A percentile compares a stretch with the other conserved stretches of the same genome.
Conservation (phyloP, 1,140 invertebrate genomes). For the Aphidius gifuensis region DNA sequence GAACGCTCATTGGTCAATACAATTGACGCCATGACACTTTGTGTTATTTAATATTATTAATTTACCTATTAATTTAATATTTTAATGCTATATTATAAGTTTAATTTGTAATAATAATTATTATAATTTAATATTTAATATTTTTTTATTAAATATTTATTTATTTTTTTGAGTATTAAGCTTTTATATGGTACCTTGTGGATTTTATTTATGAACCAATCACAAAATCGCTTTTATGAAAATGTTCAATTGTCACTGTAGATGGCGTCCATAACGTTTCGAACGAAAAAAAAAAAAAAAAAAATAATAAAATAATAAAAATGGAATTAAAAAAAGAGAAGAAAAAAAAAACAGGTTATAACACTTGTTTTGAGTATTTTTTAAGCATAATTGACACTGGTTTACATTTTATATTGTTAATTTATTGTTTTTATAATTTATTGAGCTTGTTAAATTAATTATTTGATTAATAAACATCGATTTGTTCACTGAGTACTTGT, state of each 20-base stretch:
- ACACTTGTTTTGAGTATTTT: neutral
- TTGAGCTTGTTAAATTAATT: neutral
- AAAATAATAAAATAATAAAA: constrained; percentile 28
- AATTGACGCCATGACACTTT: constrained; percentile 34
- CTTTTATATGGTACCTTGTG: too few species aligned
- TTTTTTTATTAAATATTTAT: too few species aligned
- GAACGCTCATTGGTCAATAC: constrained; percentile 36
- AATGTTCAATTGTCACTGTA: constrained; percentile 32
- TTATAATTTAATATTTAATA: neutral
- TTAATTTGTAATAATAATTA: neutral
- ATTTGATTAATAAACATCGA: neutral
- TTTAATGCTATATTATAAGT: too few species aligned
- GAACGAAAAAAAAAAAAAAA: constrained; percentile 32
- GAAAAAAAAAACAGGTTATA: neutral
- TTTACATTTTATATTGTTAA: neutral
- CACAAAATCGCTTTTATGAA: neutral
- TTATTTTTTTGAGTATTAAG: too few species aligned
- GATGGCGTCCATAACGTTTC: constrained; percentile 38
- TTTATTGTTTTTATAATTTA: neutral
- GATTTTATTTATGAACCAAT: neutral
- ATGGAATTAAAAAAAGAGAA: neutral
- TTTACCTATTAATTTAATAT: too few species aligned
- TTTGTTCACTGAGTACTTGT: neutral
- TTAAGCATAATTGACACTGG: neutral
- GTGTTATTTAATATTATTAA: too few species aligned